Evolutionary conservation across 2,888 invertebrate genomes (phyloP).

Genomic region (Ornithoptera priamus): DNA sequence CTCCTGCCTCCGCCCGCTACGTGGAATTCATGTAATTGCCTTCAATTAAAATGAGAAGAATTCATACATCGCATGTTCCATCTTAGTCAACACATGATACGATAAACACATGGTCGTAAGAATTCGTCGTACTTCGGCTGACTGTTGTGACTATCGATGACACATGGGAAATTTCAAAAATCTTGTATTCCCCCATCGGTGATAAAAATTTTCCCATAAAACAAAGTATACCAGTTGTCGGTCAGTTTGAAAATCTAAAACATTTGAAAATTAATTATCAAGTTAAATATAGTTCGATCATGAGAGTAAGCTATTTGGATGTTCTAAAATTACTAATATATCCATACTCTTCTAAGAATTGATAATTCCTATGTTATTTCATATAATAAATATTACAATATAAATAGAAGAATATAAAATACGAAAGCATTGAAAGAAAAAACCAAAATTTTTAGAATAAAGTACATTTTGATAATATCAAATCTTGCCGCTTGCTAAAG

Average conservation of each 20-base stretch:
- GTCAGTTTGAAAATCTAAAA: too few species aligned
- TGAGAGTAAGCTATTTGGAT: too few species aligned
- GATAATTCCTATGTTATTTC: not conserved
- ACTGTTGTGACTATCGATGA: not conserved
- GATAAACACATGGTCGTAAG: conserved; percentile 21
- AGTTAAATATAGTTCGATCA: too few species aligned
- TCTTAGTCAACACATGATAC: conserved; percentile 41
- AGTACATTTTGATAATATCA: not conserved
- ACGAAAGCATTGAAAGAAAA: not conserved
- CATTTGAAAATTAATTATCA: too few species aligned
- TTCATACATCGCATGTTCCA: conserved; percentile 49
- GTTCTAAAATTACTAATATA: too few species aligned
- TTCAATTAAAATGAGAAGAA: conserved; percentile 72
- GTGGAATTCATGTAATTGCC: conserved; percentile 77
- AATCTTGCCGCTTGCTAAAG: conserved; percentile 40
- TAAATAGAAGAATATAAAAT: not conserved
- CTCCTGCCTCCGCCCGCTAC: conserved; percentile 52
- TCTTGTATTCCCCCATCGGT: not conserved
- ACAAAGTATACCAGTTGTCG: too few species aligned
- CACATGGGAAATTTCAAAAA: not conserved
- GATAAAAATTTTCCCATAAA: too few species aligned
- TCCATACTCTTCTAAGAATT: too few species aligned
- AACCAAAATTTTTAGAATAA: not conserved
- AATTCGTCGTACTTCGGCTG: not conserved
- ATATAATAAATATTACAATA: not conserved